Conservation (phyloP, 2,888 invertebrate species). For the Caenorhabditis wallacei region DNA sequence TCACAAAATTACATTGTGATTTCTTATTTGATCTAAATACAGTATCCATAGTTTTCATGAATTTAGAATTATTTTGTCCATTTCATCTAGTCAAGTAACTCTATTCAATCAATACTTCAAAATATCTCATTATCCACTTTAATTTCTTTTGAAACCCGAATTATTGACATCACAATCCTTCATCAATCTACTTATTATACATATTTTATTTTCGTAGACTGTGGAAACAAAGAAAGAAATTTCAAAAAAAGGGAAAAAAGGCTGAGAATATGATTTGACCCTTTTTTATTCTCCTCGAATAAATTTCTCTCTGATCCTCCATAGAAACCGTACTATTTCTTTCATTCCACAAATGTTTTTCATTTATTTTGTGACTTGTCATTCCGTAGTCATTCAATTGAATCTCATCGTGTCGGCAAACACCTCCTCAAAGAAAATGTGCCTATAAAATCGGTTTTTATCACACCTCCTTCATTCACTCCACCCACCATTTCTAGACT, state of each 20-base stretch:
- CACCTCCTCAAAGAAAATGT: conserved; percentile 43
- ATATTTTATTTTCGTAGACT: no score
- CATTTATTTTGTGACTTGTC: conserved; percentile 25
- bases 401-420: conserved; percentile 48
- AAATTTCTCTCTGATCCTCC: background rate
- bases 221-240: no score
- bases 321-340: background rate
- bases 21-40: no score
- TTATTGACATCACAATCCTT: no score
- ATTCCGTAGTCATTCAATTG: conserved; percentile 11
- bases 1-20: no score
- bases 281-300: background rate
- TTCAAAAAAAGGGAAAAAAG: background rate
- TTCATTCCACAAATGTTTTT: background rate
- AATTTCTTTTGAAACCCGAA: no score
- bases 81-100: no score
- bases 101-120: no score
- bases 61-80: no score
- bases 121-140: no score
- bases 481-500: background rate
- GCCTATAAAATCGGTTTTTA: conserved; percentile 57
- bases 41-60: no score
- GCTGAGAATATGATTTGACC: background rate
- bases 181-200: no score
- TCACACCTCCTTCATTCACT: conserved; percentile 29